These are phyloP conservation scores for Apteryx owenii DNA, from an alignment of 2,113 vertebrate genomes.

Conservation along the genomic window DNA sequence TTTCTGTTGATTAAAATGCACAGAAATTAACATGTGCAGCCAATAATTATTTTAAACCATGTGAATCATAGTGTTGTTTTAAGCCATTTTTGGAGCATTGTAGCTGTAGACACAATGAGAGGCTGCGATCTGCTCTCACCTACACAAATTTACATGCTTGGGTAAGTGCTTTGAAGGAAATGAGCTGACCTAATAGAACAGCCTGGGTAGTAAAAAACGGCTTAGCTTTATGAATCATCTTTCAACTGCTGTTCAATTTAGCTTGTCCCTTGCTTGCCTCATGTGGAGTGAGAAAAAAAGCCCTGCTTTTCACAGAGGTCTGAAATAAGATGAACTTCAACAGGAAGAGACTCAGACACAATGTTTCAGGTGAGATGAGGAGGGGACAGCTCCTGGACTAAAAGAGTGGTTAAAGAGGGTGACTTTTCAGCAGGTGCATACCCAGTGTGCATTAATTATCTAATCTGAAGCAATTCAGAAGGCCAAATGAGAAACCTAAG, in stretches of 20 bases:
- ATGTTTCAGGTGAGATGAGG: background rate
- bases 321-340: background rate
- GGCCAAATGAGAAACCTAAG: constrained; percentile 25
- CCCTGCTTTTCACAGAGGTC: background rate
- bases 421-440: background rate
- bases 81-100: background rate
- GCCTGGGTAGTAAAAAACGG: background rate
- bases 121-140: background rate
- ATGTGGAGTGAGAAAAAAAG: rapidly evolving
- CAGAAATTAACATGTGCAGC: background rate
- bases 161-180: background rate
- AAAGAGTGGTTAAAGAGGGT: background rate
- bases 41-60: background rate
- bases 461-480: constrained; percentile 4
- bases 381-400: background rate
- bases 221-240: background rate
- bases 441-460: background rate
- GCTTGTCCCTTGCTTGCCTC: background rate
- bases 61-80: background rate
- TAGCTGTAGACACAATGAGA: rapidly evolving
- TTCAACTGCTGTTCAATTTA: background rate
- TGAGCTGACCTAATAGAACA: rapidly evolving
- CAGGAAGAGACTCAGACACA: background rate
- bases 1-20: background rate
- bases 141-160: background rate